Percentiles rank a stretch among this genome's conserved stretches.
phyloP scores from a whole-genome alignment of 2,797 vertebrate genomes.

The Pseudotriccus pelzelni region DNA sequence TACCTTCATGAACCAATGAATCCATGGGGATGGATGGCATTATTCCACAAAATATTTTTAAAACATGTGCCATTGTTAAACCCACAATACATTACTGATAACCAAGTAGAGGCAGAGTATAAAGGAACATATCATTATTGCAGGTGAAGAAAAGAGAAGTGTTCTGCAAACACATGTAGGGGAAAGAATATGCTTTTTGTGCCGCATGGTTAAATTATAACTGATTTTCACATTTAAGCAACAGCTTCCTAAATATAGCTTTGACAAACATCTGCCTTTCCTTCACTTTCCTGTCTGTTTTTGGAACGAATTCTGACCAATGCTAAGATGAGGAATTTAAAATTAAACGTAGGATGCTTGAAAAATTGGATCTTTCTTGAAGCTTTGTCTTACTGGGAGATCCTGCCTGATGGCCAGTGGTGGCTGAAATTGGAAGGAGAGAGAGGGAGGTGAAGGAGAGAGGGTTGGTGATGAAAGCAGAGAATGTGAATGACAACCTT shows the following conservation, averaged over 20 bases:
- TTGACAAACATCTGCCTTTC: conserved; percentile 13
- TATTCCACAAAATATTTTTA: conserved; percentile 47
- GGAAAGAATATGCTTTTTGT: conserved; percentile 27
- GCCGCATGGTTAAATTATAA: conserved; percentile 44
- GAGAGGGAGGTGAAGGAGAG: neutral
- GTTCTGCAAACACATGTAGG: conserved; percentile 33
- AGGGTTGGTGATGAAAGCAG: neutral
- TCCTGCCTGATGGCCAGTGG: neutral
- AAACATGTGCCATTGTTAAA: conserved; percentile 44
- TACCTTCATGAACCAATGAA: conserved; percentile 43
- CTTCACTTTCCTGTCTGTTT: neutral
- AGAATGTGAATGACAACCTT: neutral
- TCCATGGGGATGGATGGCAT: conserved; percentile 45
- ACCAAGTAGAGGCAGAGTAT: conserved; percentile 17
- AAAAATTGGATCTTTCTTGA: neutral
- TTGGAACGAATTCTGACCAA: conserved; percentile 19
- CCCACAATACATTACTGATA: conserved; percentile 40
- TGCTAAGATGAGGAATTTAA: neutral
- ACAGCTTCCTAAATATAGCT: conserved; percentile 3
- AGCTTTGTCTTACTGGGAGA: neutral
- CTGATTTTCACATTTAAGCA: conserved; percentile 29
- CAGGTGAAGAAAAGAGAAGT: conserved; percentile 42
- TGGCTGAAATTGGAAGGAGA: neutral
- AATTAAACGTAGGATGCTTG: neutral
- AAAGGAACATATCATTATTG: conserved; percentile 22